Conservation (phyloP, 2,888 invertebrate genomes). For the Dendrolimus houi region DNA sequence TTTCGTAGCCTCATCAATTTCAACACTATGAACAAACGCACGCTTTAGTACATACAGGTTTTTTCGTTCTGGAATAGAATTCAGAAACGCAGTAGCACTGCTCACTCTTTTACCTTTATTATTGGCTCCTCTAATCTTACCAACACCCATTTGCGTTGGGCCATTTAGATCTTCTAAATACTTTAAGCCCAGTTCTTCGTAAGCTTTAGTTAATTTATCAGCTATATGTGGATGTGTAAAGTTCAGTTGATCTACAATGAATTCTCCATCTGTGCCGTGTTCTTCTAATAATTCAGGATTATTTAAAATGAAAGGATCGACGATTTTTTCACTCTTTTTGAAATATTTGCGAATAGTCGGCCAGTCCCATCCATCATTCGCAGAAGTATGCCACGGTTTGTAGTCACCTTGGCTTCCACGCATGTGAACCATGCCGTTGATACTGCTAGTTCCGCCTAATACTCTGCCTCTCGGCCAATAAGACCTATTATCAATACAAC, state of each 20-base stretch:
- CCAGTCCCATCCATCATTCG: conserved; percentile 63
- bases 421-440: conserved; percentile 60
- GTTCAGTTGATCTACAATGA: conserved; percentile 66
- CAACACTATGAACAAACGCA: conserved; percentile 33
- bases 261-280: conserved; percentile 67
- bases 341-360: conserved; percentile 47
- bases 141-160: conserved; percentile 69
- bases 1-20: conserved; percentile 30
- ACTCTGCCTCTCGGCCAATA: conserved; percentile 62
- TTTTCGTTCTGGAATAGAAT: conserved; percentile 34
- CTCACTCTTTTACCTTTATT: conserved; percentile 72
- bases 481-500: conserved; percentile 32
- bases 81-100: conserved; percentile 69
- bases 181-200: conserved; percentile 65
- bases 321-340: conserved; percentile 56
- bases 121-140: conserved; percentile 67
- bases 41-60: conserved; percentile 54
- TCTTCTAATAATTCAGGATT: conserved; percentile 44
- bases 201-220: conserved; percentile 49
- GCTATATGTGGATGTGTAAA: conserved; percentile 47
- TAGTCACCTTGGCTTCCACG: conserved; percentile 56
- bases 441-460: conserved; percentile 61
- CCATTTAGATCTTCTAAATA: conserved; percentile 59
- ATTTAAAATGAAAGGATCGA: conserved; percentile 52
- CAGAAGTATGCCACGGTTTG: conserved; percentile 43